Conservation (phyloP, 1,140 invertebrate species). For the Aphis gossypii region DNA sequence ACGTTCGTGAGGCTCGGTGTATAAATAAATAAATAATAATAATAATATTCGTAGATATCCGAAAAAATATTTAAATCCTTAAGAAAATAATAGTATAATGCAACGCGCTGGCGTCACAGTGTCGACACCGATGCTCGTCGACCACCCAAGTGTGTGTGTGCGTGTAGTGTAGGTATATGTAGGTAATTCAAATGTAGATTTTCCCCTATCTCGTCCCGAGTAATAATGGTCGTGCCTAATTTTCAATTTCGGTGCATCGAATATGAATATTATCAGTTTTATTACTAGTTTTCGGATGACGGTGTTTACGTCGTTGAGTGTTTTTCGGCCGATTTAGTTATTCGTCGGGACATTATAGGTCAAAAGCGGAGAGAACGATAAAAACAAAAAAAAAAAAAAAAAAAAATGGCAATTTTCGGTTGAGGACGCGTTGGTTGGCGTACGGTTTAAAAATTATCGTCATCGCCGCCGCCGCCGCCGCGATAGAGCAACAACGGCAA, state of each 20-base stretch:
- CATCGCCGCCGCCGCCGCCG: too few relatives aligned
- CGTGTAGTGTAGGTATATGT: background rate
- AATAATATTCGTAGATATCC: constrained; percentile 10
- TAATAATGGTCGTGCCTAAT: background rate
- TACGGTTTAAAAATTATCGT: constrained; percentile 16
- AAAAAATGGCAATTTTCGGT: constrained; percentile 15
- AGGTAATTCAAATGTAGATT: background rate
- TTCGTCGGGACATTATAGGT: background rate
- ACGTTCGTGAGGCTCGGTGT: background rate
- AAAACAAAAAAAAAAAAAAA: background rate
- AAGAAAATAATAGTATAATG: background rate
- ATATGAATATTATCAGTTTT: background rate
- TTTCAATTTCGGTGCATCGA: background rate
- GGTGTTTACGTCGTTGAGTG: background rate
- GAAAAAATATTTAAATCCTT: background rate
- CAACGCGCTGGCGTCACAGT: background rate
- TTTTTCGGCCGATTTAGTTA: background rate
- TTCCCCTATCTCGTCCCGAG: background rate
- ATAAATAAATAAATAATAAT: background rate
- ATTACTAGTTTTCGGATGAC: background rate
- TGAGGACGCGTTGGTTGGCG: background rate
- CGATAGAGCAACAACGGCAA: background rate
- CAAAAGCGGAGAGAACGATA: background rate
- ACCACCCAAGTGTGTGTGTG: background rate
- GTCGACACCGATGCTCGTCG: background rate